Base-by-base conservation (phyloP, 2,797 vertebrate genomes). In the Emys orbicularis region DNA sequence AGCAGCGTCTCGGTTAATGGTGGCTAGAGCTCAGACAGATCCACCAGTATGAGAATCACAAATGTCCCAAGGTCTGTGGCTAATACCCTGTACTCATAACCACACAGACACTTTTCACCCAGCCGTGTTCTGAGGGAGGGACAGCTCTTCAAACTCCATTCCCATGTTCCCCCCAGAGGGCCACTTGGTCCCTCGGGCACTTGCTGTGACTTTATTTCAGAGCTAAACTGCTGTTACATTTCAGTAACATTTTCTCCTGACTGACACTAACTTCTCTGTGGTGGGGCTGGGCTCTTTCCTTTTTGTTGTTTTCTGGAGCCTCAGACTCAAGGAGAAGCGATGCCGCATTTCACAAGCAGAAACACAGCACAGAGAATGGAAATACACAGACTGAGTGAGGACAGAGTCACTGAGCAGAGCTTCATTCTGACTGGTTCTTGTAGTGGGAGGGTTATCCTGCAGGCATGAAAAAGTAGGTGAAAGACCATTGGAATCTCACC, bases 251-350 rank as follows among this genome's bases (percentile, higher is more conserved):
- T 88, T 95, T 96, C 91, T 90, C 85, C 59, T 79, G 16, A 50
- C 44, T 79, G 76, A 92, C 44, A 65, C 80, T n/a, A 88, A 37
- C 47, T 21, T 37, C 59, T 92, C 57, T 29, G 8, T 23, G 44
- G 31, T 44, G 65, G 44, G n/a, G 34, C 85, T 77, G 79, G 86
- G 85, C 54, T 34, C 68, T 57, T 81, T 83, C 76, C 85, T 90
- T 56, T 81, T 68, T 72, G 91, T 59, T 90, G 77, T 90, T 89
- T 86, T 93, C 92, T 95, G 92, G 84, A 77, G 57, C 0, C 34
- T 18, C 83, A 88, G 65, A 85, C 57, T 87, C 65, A 92, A 65
- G 2, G 6, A 52, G 53, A 29, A 80, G 59, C 72, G 94, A 96
- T 37, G 96, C 96, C n/a, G 80, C 0, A 13, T 65, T 86, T 83